phyloP scores from a whole-genome alignment of 1,140 invertebrate species.

The Harpegnathos saltator region DNA sequence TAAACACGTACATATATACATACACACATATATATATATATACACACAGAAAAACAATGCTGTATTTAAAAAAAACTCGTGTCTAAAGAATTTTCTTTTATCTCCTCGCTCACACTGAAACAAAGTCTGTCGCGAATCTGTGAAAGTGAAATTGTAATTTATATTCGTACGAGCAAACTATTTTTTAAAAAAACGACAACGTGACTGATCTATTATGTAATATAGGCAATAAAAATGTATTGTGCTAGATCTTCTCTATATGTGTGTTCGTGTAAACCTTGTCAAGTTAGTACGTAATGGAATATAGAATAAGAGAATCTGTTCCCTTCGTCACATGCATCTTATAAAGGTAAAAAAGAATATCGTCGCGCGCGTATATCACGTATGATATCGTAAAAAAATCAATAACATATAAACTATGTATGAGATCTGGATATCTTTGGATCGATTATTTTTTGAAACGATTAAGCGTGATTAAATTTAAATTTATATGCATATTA shows the following conservation, averaged over 20 bases:
- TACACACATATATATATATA: constrained; percentile 72
- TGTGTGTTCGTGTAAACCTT: constrained; percentile 18
- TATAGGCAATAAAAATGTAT: constrained; percentile 63
- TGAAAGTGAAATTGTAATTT: constrained; percentile 62
- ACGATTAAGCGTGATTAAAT: not conserved
- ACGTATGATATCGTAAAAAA: not conserved
- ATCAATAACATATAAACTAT: not conserved
- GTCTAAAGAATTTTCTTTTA: constrained; percentile 54
- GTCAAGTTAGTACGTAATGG: constrained; percentile 16
- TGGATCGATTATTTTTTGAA: not conserved
- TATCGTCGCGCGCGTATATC: not conserved
- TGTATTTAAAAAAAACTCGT: constrained; percentile 70
- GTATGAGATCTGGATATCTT: not conserved
- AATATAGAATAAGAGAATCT: not conserved
- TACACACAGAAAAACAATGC: constrained; percentile 77
- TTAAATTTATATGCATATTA: not conserved
- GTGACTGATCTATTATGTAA: constrained; percentile 60
- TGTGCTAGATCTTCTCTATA: constrained; percentile 48
- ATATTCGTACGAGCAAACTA: constrained; percentile 58
- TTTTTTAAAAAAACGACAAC: constrained; percentile 56
- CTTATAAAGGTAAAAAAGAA: too few relatives aligned
- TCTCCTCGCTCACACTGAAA: constrained; percentile 53
- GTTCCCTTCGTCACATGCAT: not conserved
- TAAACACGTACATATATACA: constrained; percentile 77
- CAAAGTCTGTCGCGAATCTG: constrained; percentile 56